Base-by-base conservation (phyloP, 2,797 vertebrate genomes). In the Protosalanx chinensis region DNA sequence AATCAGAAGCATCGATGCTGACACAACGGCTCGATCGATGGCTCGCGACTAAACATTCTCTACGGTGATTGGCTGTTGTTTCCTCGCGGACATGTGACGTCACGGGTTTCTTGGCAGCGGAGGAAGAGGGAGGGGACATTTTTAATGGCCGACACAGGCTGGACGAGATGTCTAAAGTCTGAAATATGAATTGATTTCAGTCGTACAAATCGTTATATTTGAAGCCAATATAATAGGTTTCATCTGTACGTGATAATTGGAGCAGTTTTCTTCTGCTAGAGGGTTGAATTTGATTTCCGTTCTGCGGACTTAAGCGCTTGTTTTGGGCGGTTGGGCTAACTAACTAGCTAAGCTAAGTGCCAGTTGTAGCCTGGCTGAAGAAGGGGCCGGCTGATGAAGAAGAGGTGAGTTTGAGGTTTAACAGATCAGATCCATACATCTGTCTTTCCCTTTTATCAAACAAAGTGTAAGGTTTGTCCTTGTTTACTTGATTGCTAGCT, bases 41-140 rank as follows among this genome's bases (percentile, higher is more conserved):
- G 2, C 13, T 5, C 29, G 58, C 77, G 0, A 0, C 5, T 16
- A 2, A 86, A 27, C 61, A 5, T 81, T 37, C 67, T 3, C 1
- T 46, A 0, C 27, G 41, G 76, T 89, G 81, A 91, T 92, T 91
- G 90, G 92, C 29, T 63, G 3, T 0, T 33, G 57, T 7, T 0
- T 5, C 18, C 49, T 75, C 18, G 77, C 72, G 12, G 64, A 70
- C 68, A 71, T 74, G 77, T 82, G 85, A 81, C 79, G 73, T 66
- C 23, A 27, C 27, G 18, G 61, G 51, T 82, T 74, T 84, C 76
- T 84, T 79, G 80, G 81, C 88, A 86, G 70, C 51, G 81, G 79
- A 78, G 81, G 87, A 85, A 82, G 88, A 90, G 90, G 91, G 91
- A 92, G 91, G 90, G 90, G 89, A 81, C 81, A 83, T 83, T 87